Conservation (phyloP, 92 coral and sea anemone species). For the Pocillopora grandis region DNA sequence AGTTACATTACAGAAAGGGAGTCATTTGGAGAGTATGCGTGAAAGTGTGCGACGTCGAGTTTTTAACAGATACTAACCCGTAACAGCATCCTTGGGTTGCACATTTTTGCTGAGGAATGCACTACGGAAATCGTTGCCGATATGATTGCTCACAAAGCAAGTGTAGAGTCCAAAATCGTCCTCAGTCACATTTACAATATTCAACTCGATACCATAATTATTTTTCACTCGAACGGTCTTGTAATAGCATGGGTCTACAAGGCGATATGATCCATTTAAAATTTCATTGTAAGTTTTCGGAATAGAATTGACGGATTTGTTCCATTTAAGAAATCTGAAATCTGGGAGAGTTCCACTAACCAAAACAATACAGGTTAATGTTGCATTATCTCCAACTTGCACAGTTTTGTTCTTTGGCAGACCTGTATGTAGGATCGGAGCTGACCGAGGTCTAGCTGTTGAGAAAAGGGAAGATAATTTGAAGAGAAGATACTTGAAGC, state of each 20-base stretch:
- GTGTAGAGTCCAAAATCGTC: conserved; percentile 90
- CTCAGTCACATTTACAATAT: conserved; percentile 75
- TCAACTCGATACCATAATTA: conserved; percentile 67
- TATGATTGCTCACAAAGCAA: conserved; percentile 87
- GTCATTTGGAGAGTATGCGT: too few species aligned
- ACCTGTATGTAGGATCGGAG: conserved; percentile 66
- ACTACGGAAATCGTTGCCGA: conserved; percentile 74
- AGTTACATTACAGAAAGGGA: too few species aligned
- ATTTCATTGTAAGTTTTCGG: conserved; percentile 35
- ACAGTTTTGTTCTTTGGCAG: conserved; percentile 79
- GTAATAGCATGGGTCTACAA: conserved; percentile 73
- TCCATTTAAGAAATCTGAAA: conserved; percentile 94
- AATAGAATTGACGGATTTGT: conserved; percentile 54
- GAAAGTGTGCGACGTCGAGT: too few species aligned
- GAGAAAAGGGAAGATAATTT: background rate
- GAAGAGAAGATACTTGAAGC: background rate
- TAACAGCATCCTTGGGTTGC: background rate
- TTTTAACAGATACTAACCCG: conserved; percentile 9
- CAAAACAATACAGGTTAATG: conserved; percentile 80
- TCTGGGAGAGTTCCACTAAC: conserved; percentile 92
- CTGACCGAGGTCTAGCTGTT: conserved; percentile 76
- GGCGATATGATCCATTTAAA: conserved; percentile 47
- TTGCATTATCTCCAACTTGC: conserved; percentile 67
- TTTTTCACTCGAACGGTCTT: conserved; percentile 54
- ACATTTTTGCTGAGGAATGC: conserved; percentile 61